phyloP scores from a whole-genome alignment of 2,888 invertebrate species.

The Erebia palarica region DNA sequence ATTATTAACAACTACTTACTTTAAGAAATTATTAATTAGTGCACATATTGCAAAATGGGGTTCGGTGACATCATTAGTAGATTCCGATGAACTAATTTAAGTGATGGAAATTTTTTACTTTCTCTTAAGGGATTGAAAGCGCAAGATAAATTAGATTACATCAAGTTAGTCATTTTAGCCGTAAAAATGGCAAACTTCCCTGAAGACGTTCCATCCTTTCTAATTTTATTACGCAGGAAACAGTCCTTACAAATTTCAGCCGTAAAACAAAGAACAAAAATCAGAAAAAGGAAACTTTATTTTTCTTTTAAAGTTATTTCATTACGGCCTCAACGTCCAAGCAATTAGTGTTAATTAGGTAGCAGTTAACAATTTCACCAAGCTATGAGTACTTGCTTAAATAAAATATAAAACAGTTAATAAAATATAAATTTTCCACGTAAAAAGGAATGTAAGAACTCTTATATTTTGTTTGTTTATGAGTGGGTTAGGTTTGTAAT shows the following conservation, averaged over 20 bases:
- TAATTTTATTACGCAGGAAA: constrained; percentile 26
- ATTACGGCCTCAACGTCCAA: constrained; percentile 8
- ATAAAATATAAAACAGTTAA: constrained; percentile 2
- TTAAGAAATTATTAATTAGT: no score
- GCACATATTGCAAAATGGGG: not conserved
- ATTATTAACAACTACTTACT: no score
- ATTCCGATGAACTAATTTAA: not conserved
- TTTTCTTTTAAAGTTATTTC: constrained; percentile 18
- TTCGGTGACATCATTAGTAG: no score
- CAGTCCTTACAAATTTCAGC: constrained; percentile 21
- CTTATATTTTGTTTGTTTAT: no score
- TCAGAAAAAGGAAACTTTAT: constrained; percentile 6
- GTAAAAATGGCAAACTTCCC: constrained; percentile 24
- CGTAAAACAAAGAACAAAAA: constrained; percentile 22
- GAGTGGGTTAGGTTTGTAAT: no score
- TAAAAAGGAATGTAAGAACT: no score
- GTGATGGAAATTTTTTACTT: not conserved
- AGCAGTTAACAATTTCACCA: not conserved
- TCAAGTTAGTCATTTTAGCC: constrained; percentile 20
- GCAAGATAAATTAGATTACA: constrained; percentile 17
- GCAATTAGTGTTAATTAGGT: constrained; percentile 4
- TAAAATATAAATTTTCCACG: no score
- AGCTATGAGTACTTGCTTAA: not conserved
- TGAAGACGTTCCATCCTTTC: constrained; percentile 21
- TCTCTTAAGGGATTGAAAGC: not conserved